Base-by-base conservation (phyloP, 2,113 vertebrate genomes). In the Istiophorus platypterus region DNA sequence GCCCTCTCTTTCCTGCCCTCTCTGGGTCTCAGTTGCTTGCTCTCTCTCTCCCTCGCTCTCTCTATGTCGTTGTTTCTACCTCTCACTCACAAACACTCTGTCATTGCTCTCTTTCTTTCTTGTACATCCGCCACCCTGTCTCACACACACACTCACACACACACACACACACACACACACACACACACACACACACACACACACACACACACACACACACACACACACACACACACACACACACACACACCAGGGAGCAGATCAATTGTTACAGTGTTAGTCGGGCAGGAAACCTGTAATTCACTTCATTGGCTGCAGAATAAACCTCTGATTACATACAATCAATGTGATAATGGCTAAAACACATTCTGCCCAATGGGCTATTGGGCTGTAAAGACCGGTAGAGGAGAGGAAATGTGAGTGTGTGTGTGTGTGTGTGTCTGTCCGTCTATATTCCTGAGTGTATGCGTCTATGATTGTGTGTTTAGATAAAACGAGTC, bases 201-300 rank as follows among this genome's bases (percentile, higher is more conserved):
- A 63, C 56, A 61, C 69, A 78, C 69, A 80, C 58, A 59, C 59
- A 69, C 73, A 72, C 54, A 64, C 26, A 69, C 31, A 37, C 63
- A 24, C 18, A 17, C 47, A 3, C 65, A 20, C 59, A 70, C 81
- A 63, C 56, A 61, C 69, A 78, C 69, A 80, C 62, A 59, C 59
- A 69, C 80, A 78, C 75, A 72, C 85, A 88, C 92, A 69, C 66
- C 84, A 82, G 86, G 92, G 85, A 91, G 86, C 92, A 95, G 96
- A 98, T 98, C 97, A 98, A 98, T 99, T 96, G 96, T 97, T 98
- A 97, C 95, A 95, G 95, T 95, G 97, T 97, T 97, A 97, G 91
- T 95, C 94, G 86, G 87, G 88, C 91, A 92, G 92, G 91, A 93
- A 95, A 93, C 93, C 96, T 95, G 96, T 96, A 97, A 97, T 96